phyloP scores from a whole-genome alignment of 2,113 vertebrate genomes.

The Lampris incognitus region DNA sequence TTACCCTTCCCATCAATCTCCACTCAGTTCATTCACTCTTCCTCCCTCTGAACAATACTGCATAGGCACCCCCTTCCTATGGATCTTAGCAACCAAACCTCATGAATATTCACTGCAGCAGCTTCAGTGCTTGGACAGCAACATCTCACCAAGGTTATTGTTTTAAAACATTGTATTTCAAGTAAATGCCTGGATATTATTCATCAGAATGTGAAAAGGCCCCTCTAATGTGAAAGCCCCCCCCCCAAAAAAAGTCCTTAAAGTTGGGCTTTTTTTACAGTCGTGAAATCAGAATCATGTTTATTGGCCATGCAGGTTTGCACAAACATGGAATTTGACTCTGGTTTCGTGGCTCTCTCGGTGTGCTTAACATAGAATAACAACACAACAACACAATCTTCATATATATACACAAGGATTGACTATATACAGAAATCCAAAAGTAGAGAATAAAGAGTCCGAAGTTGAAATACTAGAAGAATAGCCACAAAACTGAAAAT shows the following conservation, averaged over 20 bases:
- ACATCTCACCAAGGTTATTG: slow-evolving; percentile 11
- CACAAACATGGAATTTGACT: no score
- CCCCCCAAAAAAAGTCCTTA: not conserved
- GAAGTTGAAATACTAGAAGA: no score
- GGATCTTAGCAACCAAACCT: slow-evolving; percentile 78
- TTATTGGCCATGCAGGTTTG: no score
- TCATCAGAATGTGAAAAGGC: not conserved
- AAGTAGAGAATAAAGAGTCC: no score
- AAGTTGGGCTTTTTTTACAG: no score
- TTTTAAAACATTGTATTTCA: not conserved
- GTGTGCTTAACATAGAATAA: no score
- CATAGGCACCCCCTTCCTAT: slow-evolving; percentile 56
- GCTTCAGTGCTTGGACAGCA: slow-evolving; percentile 40
- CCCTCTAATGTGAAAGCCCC: no score
- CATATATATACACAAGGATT: no score
- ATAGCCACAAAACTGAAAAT: no score
- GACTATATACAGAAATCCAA: no score
- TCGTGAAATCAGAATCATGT: not conserved
- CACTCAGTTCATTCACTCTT: slow-evolving; percentile 60
- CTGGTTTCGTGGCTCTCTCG: no score
- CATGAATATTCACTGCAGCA: slow-evolving; percentile 43
- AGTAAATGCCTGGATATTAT: not conserved
- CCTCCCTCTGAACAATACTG: slow-evolving; percentile 54
- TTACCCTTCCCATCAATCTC: slow-evolving; percentile 79
- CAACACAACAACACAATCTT: no score